These are phyloP conservation scores for Neogale vison DNA, from an alignment of 2,113 vertebrate genomes.

Conservation along the genomic window DNA sequence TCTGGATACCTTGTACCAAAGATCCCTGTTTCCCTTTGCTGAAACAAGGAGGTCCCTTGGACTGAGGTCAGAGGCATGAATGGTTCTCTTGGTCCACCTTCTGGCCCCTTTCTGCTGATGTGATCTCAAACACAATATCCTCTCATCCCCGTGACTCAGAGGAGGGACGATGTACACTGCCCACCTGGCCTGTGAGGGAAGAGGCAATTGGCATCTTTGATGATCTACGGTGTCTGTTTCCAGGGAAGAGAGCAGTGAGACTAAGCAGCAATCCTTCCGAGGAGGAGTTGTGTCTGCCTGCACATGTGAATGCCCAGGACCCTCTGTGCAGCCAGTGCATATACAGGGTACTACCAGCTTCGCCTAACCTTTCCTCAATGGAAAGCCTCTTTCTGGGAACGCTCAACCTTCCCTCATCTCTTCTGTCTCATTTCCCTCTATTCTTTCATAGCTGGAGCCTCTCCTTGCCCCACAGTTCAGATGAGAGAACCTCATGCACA, in stretches of 20 bases:
- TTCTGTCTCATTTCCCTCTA: not conserved
- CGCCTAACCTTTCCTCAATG: not conserved
- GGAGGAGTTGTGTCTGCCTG: not conserved
- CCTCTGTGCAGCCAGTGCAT: not conserved
- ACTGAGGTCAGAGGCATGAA: not conserved
- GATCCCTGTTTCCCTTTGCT: not conserved
- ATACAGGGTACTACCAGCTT: not conserved
- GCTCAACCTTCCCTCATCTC: not conserved
- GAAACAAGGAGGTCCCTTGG: not conserved
- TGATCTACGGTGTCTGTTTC: not conserved
- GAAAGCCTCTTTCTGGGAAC: not conserved
- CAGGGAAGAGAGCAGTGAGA: not conserved
- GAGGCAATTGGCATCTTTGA: not conserved
- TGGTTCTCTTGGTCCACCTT: not conserved
- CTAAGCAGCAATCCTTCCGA: not conserved
- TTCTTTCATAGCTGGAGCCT: not conserved
- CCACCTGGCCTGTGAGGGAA: not conserved
- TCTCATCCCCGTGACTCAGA: not conserved
- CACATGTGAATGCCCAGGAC: not conserved
- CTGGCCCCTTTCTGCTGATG: not conserved
- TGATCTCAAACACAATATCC: not conserved
- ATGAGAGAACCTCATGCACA: constrained; percentile 31
- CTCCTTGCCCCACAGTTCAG: not conserved
- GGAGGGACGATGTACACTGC: not conserved
- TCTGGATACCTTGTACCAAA: not conserved